Conservation (phyloP, 2,797 vertebrate genomes). For the Clarias laeviceps region DNA sequence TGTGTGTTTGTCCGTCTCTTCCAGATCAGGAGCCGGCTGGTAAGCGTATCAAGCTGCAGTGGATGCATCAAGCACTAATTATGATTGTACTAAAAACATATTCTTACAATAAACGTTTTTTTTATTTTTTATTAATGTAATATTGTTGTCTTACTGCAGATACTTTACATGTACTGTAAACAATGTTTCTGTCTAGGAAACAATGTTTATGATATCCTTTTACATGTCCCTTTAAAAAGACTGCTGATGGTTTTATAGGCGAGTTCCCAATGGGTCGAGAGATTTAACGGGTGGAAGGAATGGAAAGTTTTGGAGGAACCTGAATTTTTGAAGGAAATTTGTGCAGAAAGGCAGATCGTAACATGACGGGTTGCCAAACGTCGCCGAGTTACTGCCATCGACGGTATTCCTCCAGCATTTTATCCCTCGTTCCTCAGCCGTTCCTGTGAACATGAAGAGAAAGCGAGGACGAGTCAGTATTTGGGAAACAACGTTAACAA, state of each 20-base stretch:
- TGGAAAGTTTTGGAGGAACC: constrained; percentile 70
- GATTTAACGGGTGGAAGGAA: constrained; percentile 73
- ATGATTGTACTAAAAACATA: too few species aligned
- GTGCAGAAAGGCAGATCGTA: constrained; percentile 70
- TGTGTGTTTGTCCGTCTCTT: too few species aligned
- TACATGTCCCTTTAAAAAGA: neutral
- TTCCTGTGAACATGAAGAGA: constrained; percentile 63
- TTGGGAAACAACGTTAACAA: neutral
- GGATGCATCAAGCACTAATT: too few species aligned
- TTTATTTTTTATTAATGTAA: too few species aligned
- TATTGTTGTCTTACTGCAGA: too few species aligned
- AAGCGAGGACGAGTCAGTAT: neutral
- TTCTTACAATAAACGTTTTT: too few species aligned
- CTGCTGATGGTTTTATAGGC: constrained; percentile 36
- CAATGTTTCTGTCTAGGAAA: neutral
- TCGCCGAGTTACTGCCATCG: constrained; percentile 37
- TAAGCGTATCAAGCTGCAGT: too few species aligned
- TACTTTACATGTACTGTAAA: neutral
- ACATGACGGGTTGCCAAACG: constrained; percentile 63
- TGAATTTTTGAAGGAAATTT: constrained; percentile 58
- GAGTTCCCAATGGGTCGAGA: constrained; percentile 24
- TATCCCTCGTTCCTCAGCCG: constrained; percentile 71
- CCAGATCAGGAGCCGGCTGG: too few species aligned
- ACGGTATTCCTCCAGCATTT: constrained; percentile 62
- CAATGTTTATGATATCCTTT: neutral